Conservation (phyloP, 1,140 invertebrate genomes). For the Dinothrombium tinctorium region DNA sequence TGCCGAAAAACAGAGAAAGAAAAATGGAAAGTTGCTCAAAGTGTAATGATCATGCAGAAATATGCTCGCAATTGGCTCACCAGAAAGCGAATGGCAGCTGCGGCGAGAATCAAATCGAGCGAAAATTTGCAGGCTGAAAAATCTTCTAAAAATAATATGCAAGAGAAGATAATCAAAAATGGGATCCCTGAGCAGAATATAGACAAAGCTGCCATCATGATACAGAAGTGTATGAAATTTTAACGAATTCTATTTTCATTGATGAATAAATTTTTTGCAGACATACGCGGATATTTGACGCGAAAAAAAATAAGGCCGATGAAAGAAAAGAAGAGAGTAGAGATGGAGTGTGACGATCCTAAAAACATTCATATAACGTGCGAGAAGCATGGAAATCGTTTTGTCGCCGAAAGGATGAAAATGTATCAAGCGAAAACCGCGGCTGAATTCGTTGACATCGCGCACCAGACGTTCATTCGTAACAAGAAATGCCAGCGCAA, state of each 20-base stretch:
- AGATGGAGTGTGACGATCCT: too few relatives aligned
- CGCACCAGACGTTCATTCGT: background rate
- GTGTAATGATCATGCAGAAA: constrained; percentile 15
- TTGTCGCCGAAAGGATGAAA: background rate
- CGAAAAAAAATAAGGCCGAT: constrained; percentile 2
- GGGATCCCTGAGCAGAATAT: background rate
- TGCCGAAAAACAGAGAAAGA: constrained; percentile 16
- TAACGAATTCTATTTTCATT: background rate
- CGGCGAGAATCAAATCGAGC: constrained; percentile 14
- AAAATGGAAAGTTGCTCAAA: background rate
- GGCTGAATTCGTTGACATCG: background rate
- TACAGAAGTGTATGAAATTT: constrained; percentile 1
- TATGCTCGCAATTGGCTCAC: constrained; percentile 87
- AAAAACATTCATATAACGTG: too few relatives aligned
- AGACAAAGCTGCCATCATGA: constrained; percentile 1
- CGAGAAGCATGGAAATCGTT: background rate
- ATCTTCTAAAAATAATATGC: background rate
- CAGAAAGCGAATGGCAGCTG: constrained; percentile 62
- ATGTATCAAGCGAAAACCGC: background rate
- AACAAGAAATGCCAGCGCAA: background rate
- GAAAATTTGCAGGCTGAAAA: background rate
- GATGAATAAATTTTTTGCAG: background rate
- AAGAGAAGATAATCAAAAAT: background rate
- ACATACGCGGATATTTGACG: constrained; percentile 3
- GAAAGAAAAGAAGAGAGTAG: too few relatives aligned